Conservation (phyloP, 2,888 invertebrate genomes). For the Tromatobia lineatoria region DNA sequence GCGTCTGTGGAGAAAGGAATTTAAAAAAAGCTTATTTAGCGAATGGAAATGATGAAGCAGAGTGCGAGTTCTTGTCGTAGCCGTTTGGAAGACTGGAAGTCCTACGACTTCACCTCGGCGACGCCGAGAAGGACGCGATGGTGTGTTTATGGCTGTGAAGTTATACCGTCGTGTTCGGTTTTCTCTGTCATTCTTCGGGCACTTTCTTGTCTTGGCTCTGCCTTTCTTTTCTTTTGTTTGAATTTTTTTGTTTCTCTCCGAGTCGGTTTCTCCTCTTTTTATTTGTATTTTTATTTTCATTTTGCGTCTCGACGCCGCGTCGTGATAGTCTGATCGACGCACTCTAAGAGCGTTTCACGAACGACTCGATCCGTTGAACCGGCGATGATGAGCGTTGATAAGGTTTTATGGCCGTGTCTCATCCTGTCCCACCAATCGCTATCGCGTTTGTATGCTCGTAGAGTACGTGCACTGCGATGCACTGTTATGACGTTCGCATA, state of each 20-base stretch:
- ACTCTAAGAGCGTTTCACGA: slow-evolving; percentile 79
- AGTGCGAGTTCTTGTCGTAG: slow-evolving; percentile 27
- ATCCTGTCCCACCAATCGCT: slow-evolving; percentile 79
- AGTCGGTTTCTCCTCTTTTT: not conserved
- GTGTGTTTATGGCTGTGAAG: slow-evolving; percentile 40
- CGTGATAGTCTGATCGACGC: slow-evolving; percentile 66
- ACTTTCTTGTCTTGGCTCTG: slow-evolving; percentile 11
- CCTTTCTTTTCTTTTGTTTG: slow-evolving; percentile 17
- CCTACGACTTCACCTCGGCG: slow-evolving; percentile 36
- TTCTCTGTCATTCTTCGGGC: slow-evolving; percentile 1
- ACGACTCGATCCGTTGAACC: slow-evolving; percentile 79
- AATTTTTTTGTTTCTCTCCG: slow-evolving; percentile 23
- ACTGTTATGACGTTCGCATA: slow-evolving; percentile 29
- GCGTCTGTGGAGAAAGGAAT: slow-evolving; percentile 7
- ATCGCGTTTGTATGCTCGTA: slow-evolving; percentile 62
- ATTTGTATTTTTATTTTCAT: slow-evolving; percentile 46
- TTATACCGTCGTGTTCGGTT: slow-evolving; percentile 38
- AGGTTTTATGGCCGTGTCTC: slow-evolving; percentile 81
- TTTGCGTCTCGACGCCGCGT: slow-evolving; percentile 73
- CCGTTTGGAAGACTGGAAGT: slow-evolving; percentile 50
- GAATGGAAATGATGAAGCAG: slow-evolving; percentile 54
- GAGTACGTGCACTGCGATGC: slow-evolving; percentile 32
- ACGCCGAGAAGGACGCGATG: slow-evolving; percentile 19
- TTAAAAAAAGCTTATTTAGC: slow-evolving; percentile 35
- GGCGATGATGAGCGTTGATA: slow-evolving; percentile 81